phyloP scores from a whole-genome alignment of 1,140 invertebrate genomes.

The Drosophila rhopaloa region DNA sequence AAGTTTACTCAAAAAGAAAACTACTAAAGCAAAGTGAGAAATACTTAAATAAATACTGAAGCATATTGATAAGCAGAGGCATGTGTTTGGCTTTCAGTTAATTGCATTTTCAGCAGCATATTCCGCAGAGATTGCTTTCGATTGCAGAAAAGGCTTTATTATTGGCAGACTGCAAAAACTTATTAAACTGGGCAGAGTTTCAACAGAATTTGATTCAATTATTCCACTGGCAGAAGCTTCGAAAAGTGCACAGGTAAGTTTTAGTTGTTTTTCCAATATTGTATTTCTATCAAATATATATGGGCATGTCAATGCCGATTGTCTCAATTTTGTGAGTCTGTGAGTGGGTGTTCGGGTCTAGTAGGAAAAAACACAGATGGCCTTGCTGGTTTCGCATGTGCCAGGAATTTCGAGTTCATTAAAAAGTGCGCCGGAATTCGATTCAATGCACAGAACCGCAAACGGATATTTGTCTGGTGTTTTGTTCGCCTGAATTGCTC shows the following conservation, averaged over 20 bases:
- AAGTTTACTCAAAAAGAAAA: constrained; percentile 35
- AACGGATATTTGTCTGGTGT: constrained; percentile 29
- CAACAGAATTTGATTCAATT: constrained; percentile 34
- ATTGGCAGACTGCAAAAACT: constrained; percentile 7
- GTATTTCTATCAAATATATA: constrained; percentile 23
- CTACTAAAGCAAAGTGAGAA: constrained; percentile 56
- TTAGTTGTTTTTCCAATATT: constrained; percentile 21
- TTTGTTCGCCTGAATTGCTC: constrained; percentile 7
- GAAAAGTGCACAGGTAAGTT: constrained; percentile 38
- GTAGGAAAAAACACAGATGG: neutral
- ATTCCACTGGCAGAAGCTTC: neutral
- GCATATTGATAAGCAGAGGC: constrained; percentile 68
- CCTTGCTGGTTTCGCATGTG: constrained; percentile 16
- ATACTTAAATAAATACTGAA: constrained; percentile 81
- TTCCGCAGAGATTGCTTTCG: constrained; percentile 9
- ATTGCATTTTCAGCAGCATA: constrained; percentile 35
- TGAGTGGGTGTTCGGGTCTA: neutral
- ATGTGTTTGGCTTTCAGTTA: constrained; percentile 34
- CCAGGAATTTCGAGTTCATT: constrained; percentile 55
- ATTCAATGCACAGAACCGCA: constrained; percentile 38
- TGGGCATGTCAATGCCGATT: constrained; percentile 29
- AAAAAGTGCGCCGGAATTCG: constrained; percentile 49
- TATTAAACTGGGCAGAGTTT: constrained; percentile 6
- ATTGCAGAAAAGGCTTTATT: constrained; percentile 2
- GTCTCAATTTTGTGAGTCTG: neutral